Conservation (phyloP, 2,113 vertebrate species). For the human region DNA sequence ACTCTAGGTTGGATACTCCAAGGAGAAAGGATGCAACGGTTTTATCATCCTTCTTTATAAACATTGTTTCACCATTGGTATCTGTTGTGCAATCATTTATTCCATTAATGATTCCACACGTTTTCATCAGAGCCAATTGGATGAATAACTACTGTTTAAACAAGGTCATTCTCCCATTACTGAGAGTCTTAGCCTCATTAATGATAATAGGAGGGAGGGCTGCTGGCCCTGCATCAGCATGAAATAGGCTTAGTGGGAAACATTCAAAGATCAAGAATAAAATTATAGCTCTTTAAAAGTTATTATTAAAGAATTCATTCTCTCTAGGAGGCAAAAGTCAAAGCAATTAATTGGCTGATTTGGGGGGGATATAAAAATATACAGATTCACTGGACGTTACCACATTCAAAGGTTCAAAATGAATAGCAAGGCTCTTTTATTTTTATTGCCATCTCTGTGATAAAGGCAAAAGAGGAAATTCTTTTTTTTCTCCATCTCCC, state of each 20-base stretch:
- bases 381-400: conserved; percentile 15
- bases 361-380: not conserved
- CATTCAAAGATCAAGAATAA: conserved; percentile 69
- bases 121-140: conserved; percentile 52
- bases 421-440: not conserved
- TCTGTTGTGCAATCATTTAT: conserved; percentile 38
- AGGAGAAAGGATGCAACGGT: not conserved
- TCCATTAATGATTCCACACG: conserved; percentile 17
- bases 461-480: conserved; percentile 3
- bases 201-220: not conserved
- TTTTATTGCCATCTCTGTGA: not conserved
- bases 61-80: not conserved
- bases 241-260: conserved; percentile 55
- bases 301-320: conserved; percentile 64
- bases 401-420: conserved; percentile 11
- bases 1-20: not conserved
- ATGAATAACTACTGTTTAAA: conserved; percentile 61
- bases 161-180: conserved; percentile 57
- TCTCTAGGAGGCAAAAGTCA: conserved; percentile 60
- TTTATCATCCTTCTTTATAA: not conserved
- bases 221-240: not conserved
- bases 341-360: conserved; percentile 55
- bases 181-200: conserved; percentile 58
- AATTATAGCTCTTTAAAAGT: conserved; percentile 70
- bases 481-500: not conserved